Percentiles rank a stretch among this genome's conserved stretches.
These are phyloP conservation scores for Ibidorhyncha struthersii DNA, from an alignment of 2,113 vertebrate species.

Conservation along the genomic window DNA sequence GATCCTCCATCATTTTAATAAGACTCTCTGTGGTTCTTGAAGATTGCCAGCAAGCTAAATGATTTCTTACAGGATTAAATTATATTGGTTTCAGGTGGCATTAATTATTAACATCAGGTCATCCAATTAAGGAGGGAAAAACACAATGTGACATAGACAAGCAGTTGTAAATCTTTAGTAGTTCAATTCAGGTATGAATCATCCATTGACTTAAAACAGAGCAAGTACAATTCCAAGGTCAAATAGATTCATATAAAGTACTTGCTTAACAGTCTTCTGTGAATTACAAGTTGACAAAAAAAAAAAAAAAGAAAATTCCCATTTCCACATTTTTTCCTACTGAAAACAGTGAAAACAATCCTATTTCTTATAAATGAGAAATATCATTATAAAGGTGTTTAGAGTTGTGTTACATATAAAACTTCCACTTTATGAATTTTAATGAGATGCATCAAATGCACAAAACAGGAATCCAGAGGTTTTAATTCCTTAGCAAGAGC, in stretches of 20 bases:
- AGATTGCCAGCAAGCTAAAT: not conserved
- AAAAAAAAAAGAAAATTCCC: no score
- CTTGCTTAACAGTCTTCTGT: not conserved
- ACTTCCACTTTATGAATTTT: not conserved
- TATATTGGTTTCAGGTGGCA: not conserved
- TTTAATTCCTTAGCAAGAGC: not conserved
- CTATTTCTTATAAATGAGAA: not conserved
- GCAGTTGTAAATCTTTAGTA: not conserved
- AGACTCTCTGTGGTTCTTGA: not conserved
- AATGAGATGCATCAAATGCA: not conserved
- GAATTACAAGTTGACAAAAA: not conserved
- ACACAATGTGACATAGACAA: not conserved
- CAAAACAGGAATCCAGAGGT: not conserved
- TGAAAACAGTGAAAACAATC: not conserved
- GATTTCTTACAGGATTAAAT: not conserved
- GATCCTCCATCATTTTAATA: not conserved
- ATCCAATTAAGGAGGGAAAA: slow-evolving; percentile 2
- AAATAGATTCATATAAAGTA: not conserved
- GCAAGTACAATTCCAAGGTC: not conserved
- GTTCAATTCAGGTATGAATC: not conserved
- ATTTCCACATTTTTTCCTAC: not conserved
- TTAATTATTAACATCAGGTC: slow-evolving; percentile 34
- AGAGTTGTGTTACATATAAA: not conserved
- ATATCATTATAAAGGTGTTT: not conserved
- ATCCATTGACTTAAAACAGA: not conserved